phyloP scores from a whole-genome alignment of 2,113 vertebrate genomes.

The Garra rufa region DNA sequence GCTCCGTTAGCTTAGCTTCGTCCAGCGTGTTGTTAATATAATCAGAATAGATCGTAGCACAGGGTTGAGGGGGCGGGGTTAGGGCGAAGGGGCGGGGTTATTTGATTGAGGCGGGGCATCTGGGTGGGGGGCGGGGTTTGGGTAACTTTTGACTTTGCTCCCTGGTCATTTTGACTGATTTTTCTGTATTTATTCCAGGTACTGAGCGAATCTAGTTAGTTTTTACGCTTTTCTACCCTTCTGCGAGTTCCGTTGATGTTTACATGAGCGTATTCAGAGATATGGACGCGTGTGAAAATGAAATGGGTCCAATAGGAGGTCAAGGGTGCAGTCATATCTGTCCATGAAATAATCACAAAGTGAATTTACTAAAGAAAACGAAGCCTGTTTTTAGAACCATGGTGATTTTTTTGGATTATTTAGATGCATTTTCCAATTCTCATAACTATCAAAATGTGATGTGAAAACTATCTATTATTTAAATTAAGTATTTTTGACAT shows the following conservation, averaged over 20 bases:
- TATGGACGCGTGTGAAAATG: constrained; percentile 70
- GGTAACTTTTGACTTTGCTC: neutral
- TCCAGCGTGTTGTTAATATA: constrained; percentile 79
- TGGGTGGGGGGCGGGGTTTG: neutral
- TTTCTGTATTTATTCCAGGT: neutral
- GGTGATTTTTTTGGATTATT: neutral
- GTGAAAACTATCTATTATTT: neutral
- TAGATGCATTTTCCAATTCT: neutral
- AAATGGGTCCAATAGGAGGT: constrained; percentile 63
- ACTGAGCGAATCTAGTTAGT: neutral
- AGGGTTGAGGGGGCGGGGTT: constrained; percentile 54
- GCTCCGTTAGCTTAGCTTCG: constrained; percentile 67
- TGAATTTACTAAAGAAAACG: too few species aligned
- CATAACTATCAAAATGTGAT: neutral
- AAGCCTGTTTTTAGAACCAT: too few species aligned
- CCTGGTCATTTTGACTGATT: neutral
- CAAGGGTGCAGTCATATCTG: constrained; percentile 19
- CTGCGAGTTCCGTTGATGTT: constrained; percentile 66
- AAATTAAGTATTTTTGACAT: neutral
- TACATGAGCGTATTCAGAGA: constrained; percentile 67
- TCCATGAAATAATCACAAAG: neutral
- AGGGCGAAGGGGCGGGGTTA: neutral
- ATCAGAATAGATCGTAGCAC: constrained; percentile 72
- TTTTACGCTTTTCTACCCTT: constrained; percentile 26
- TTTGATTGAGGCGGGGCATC: too few species aligned